phyloP scores from a whole-genome alignment of 1,140 invertebrate species.

The Hypsibius dujardini region DNA sequence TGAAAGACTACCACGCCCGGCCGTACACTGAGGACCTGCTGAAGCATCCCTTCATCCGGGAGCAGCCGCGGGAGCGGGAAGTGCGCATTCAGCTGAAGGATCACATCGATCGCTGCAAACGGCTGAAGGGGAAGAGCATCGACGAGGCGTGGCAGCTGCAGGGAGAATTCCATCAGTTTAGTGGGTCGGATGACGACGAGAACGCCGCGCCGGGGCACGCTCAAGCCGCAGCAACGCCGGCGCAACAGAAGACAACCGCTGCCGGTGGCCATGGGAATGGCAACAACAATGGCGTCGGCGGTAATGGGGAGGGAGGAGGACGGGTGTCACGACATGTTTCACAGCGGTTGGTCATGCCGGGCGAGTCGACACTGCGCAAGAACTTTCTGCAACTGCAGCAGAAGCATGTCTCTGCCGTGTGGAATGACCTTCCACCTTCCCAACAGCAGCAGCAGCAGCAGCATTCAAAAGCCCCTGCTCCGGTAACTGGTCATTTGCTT shows the following conservation, averaged over 20 bases:
- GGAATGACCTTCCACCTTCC: conserved; percentile 18
- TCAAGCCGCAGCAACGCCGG: neutral
- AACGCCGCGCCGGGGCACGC: conserved; percentile 19
- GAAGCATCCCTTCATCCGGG: conserved; percentile 89
- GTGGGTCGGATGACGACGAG: conserved; percentile 3
- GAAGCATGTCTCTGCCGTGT: conserved; percentile 24
- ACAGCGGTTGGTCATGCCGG: conserved; percentile 27
- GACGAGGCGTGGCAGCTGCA: conserved; percentile 8
- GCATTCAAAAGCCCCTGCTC: too few relatives aligned
- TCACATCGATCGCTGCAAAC: conserved; percentile 69
- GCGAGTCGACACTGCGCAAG: conserved; percentile 32
- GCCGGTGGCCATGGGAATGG: neutral
- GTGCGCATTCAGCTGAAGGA: conserved; percentile 96
- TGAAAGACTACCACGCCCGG: conserved; percentile 93
- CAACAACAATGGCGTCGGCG: too few relatives aligned
- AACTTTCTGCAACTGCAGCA: conserved; percentile 38
- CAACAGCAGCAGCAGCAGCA: conserved; percentile 17
- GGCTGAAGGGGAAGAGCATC: neutral
- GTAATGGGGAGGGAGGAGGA: too few relatives aligned
- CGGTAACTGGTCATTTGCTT: too few relatives aligned
- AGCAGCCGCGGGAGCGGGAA: conserved; percentile 92
- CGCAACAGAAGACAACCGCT: conserved; percentile 1
- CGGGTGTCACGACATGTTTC: too few relatives aligned
- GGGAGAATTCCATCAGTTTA: conserved; percentile 16
- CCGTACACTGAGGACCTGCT: conserved; percentile 94